These are phyloP conservation scores for Toxonevra muliebris DNA, from an alignment of 2,888 invertebrate genomes.

Conservation along the genomic window DNA sequence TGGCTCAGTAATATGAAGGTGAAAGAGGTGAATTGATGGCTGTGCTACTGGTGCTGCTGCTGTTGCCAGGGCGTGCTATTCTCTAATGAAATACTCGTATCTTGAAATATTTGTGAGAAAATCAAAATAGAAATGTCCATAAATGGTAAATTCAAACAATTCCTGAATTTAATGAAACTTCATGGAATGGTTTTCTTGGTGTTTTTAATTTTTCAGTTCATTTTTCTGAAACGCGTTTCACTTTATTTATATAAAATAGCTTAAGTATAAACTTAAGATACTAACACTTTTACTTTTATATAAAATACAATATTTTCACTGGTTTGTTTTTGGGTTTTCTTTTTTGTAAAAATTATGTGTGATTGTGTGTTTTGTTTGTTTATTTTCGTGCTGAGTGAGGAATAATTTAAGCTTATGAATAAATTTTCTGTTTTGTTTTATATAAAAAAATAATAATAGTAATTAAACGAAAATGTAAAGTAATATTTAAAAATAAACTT, in stretches of 20 bases:
- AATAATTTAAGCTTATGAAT: constrained; percentile 24
- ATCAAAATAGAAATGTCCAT: too few relatives aligned
- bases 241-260: constrained; percentile 48
- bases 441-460: constrained; percentile 22
- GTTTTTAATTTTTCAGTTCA: constrained; percentile 33
- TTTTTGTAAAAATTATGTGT: constrained; percentile 28
- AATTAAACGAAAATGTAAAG: too few relatives aligned
- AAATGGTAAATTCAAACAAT: too few relatives aligned
- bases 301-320: constrained; percentile 39
- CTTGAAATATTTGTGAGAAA: too few relatives aligned
- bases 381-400: constrained; percentile 20
- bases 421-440: constrained; percentile 16
- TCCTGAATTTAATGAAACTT: too few relatives aligned
- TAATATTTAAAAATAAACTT: constrained; percentile 14
- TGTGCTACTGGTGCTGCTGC: too few relatives aligned
- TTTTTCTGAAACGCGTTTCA: constrained; percentile 43
- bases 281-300: constrained; percentile 38
- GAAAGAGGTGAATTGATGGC: too few relatives aligned
- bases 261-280: constrained; percentile 58
- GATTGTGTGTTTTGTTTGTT: constrained; percentile 21
- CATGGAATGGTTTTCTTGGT: not conserved
- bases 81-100: too few relatives aligned
- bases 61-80: too few relatives aligned
- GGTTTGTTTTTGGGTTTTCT: constrained; percentile 3
- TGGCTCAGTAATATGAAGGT: too few relatives aligned